phyloP scores from a whole-genome alignment of 2,888 invertebrate species.

The Ametastegia equiseti region DNA sequence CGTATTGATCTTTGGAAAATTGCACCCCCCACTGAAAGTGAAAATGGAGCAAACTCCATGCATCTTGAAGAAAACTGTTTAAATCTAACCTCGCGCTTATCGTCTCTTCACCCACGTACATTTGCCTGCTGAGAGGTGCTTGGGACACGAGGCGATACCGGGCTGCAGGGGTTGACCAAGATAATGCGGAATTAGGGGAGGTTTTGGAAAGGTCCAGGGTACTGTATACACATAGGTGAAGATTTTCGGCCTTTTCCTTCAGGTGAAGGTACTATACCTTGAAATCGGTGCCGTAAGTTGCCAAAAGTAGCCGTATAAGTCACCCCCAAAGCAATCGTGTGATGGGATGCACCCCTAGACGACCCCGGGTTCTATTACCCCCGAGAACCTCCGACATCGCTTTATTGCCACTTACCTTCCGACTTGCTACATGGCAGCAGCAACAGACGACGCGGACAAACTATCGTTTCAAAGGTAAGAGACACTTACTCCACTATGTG shows the following conservation, averaged over 20 bases:
- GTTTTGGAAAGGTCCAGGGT: constrained; percentile 26
- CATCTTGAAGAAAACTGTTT: background rate
- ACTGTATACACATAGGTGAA: constrained; percentile 5
- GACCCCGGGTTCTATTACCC: background rate
- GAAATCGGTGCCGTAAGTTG: background rate
- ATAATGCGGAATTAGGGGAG: constrained; percentile 48
- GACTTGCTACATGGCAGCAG: constrained; percentile 16
- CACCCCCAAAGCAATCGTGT: too few species aligned
- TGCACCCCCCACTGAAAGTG: too few species aligned
- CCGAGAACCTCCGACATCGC: constrained; percentile 4
- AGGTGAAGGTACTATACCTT: background rate
- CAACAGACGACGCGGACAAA: constrained; percentile 32
- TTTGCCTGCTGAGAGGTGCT: background rate
- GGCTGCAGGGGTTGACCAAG: constrained; percentile 2
- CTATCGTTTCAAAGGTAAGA: constrained; percentile 25
- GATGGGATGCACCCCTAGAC: background rate
- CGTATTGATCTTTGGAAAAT: too few species aligned
- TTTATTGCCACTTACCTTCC: constrained; percentile 43
- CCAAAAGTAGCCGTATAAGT: constrained; percentile 30
- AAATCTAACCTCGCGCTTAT: background rate
- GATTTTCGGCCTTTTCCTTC: background rate
- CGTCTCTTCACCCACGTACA: background rate
- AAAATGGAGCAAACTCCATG: background rate
- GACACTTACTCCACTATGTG: constrained; percentile 21
- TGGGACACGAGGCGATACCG: background rate